phyloP scores from a whole-genome alignment of 2,113 vertebrate species.

The Raja brachyura region DNA sequence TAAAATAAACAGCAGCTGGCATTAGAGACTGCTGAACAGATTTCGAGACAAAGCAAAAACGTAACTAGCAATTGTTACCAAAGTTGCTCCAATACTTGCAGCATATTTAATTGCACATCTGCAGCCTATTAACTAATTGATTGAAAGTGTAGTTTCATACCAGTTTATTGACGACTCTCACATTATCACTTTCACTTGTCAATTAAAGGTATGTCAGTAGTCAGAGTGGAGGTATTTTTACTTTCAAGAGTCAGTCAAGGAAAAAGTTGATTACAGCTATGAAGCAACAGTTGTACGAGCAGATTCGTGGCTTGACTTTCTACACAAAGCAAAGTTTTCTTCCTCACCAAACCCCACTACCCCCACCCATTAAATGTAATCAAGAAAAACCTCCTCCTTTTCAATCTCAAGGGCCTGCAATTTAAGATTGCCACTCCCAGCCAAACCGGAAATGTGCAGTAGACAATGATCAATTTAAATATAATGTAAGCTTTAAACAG shows the following conservation, averaged over 20 bases:
- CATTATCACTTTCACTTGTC: not conserved
- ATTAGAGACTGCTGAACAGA: not conserved
- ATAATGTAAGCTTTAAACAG: not conserved
- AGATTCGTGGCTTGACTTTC: too few relatives aligned
- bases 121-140: not conserved
- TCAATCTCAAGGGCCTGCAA: not conserved
- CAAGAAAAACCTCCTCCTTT: not conserved
- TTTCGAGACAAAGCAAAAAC: not conserved
- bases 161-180: not conserved
- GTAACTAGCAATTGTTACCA: not conserved
- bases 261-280: too few relatives aligned
- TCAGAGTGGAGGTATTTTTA: not conserved
- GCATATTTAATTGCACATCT: not conserved
- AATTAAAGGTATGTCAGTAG: not conserved
- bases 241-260: not conserved
- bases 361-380: not conserved
- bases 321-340: not conserved
- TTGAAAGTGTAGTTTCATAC: too few relatives aligned
- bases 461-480: not conserved
- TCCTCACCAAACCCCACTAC: not conserved
- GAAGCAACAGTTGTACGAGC: not conserved
- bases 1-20: not conserved
- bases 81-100: not conserved
- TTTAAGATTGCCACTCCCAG: not conserved
- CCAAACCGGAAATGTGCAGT: not conserved